A percentile compares a stretch with the other conserved stretches of the same genome.
Conservation (phyloP, 2,888 invertebrate genomes). For the Caenorhabditis panamensis region DNA sequence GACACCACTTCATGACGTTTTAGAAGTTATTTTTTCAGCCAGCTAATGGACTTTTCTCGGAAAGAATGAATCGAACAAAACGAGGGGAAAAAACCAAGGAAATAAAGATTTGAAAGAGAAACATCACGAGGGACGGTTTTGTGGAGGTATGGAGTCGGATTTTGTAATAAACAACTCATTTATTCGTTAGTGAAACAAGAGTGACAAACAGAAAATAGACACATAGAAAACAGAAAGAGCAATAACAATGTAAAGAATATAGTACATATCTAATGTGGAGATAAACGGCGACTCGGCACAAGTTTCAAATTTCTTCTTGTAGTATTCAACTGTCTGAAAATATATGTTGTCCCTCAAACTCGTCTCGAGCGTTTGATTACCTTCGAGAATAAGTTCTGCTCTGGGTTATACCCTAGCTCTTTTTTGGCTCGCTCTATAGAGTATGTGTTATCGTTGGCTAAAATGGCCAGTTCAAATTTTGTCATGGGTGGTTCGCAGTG, state of each 20-base stretch:
- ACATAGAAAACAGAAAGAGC: not conserved
- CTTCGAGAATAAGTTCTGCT: constrained; percentile 13
- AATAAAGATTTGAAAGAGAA: not conserved
- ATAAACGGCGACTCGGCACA: not conserved
- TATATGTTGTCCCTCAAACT: not conserved
- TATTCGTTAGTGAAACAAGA: not conserved
- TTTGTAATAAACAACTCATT: too few relatives aligned
- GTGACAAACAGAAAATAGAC: not conserved
- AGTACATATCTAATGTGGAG: not conserved
- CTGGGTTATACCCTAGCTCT: constrained; percentile 42
- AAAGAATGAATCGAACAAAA: not conserved
- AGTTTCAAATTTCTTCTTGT: not conserved
- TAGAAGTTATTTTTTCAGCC: constrained; percentile 3
- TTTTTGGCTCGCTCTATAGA: constrained; percentile 45
- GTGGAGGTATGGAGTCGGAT: too few relatives aligned
- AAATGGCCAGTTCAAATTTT: constrained; percentile 44
- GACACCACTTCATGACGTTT: constrained; percentile 33
- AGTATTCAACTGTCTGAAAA: constrained; percentile 23
- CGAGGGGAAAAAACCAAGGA: not conserved
- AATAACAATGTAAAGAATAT: not conserved
- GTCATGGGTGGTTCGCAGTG: constrained; percentile 27
- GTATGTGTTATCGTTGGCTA: constrained; percentile 54
- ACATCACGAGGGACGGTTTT: too few relatives aligned
- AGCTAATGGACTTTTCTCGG: not conserved
- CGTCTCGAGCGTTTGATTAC: not conserved